Percentiles rank a stretch among this genome's conserved stretches.
Conservation (phyloP, 1,140 invertebrate genomes). For the Zaprionus gabonicus region DNA sequence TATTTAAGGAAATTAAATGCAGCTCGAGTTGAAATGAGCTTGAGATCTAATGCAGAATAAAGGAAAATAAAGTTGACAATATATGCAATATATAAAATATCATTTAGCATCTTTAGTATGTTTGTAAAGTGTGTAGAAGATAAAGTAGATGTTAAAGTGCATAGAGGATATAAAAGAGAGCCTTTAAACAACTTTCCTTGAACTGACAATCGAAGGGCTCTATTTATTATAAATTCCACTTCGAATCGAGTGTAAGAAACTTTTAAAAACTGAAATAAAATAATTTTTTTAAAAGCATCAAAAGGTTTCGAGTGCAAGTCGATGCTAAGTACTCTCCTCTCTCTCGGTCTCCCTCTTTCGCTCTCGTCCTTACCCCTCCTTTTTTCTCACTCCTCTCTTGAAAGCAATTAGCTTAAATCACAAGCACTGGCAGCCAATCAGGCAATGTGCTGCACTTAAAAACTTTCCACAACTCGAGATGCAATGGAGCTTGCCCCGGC, state of each 20-base stretch:
- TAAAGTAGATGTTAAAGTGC: no score
- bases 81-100: no score
- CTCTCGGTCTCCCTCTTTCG: not conserved
- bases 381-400: constrained; percentile 3
- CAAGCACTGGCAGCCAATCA: constrained; percentile 66
- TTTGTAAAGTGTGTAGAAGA: not conserved
- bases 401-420: constrained; percentile 74
- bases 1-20: no score
- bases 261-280: constrained; percentile 8
- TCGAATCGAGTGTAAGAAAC: not conserved
- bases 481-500: constrained; percentile 25
- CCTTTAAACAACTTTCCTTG: not conserved
- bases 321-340: not conserved
- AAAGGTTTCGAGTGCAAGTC: not conserved
- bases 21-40: no score
- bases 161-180: not conserved
- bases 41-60: no score
- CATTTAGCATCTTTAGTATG: no score
- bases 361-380: not conserved
- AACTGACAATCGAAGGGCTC: not conserved
- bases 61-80: no score
- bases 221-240: not conserved
- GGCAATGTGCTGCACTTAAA: constrained; percentile 71
- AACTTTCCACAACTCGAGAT: constrained; percentile 61
- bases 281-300: not conserved